Percentiles rank a stretch among this genome's conserved stretches.
Evolutionary conservation across 92 coral and sea anemone genomes (phyloP).

Genomic region (Zoanthus sansibaricus): DNA sequence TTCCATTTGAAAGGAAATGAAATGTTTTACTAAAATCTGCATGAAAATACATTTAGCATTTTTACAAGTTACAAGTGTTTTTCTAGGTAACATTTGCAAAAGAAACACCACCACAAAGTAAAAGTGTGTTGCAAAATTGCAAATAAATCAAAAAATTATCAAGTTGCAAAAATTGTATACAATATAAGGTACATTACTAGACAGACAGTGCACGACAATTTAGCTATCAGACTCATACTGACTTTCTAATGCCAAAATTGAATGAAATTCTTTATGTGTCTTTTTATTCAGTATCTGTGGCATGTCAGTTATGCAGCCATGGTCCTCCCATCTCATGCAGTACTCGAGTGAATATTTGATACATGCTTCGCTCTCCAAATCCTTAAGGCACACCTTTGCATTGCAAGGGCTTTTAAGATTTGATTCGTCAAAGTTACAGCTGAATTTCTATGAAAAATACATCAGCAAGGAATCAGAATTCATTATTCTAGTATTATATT

Average conservation of each 20-base stretch:
- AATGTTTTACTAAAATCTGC: too few relatives aligned
- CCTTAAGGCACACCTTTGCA: slow-evolving; percentile 48
- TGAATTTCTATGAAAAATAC: neutral
- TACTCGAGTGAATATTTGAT: slow-evolving; percentile 59
- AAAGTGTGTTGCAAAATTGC: too few relatives aligned
- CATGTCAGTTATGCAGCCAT: slow-evolving; percentile 65
- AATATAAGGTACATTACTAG: too few relatives aligned
- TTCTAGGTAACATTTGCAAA: too few relatives aligned
- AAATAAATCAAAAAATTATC: too few relatives aligned
- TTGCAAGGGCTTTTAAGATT: slow-evolving; percentile 61
- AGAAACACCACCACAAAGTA: too few relatives aligned
- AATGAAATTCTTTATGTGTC: neutral
- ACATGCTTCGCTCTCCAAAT: slow-evolving; percentile 41
- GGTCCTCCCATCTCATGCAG: slow-evolving; percentile 65
- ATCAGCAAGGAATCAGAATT: neutral
- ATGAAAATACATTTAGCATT: too few relatives aligned
- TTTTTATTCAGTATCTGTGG: slow-evolving; percentile 66
- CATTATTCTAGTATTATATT: neutral
- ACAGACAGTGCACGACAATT: too few relatives aligned
- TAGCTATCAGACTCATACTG: slow-evolving; percentile 17
- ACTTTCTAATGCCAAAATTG: slow-evolving; percentile 15
- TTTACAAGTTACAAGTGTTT: too few relatives aligned
- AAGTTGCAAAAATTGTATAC: too few relatives aligned
- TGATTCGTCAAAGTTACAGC: slow-evolving; percentile 38
- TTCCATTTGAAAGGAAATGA: too few relatives aligned